These are phyloP conservation scores for Anguilla obscura DNA, from an alignment of 2,797 vertebrate genomes.

Conservation along the genomic window DNA sequence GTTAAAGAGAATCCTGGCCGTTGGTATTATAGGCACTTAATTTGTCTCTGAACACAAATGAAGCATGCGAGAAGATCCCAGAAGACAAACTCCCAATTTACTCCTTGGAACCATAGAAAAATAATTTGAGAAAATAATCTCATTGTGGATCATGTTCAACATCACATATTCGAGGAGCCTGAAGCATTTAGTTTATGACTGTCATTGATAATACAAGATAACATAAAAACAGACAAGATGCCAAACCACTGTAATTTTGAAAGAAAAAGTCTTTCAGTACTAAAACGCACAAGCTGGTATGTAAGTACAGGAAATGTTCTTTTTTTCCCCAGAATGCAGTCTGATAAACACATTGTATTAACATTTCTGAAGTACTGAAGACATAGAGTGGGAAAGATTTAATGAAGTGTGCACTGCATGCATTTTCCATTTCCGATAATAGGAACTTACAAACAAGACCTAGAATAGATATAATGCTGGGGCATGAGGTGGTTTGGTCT, in stretches of 20 bases:
- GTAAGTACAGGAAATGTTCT: conserved; percentile 22
- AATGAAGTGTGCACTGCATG: background rate
- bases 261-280: background rate
- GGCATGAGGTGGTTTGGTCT: conserved; percentile 12
- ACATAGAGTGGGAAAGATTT: background rate
- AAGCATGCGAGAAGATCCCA: background rate
- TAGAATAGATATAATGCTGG: conserved; percentile 18
- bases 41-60: background rate
- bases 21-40: background rate
- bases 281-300: conserved; percentile 25
- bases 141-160: background rate
- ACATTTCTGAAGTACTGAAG: conserved; percentile 20
- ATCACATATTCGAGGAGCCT: background rate
- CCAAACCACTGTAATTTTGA: conserved; percentile 5
- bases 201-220: background rate
- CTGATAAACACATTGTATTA: conserved; percentile 7
- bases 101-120: background rate
- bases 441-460: conserved; percentile 7
- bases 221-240: conserved; percentile 18
- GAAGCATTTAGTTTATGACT: background rate
- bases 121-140: background rate
- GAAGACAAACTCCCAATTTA: background rate
- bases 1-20: background rate
- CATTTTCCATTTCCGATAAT: background rate
- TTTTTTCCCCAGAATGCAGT: conserved; percentile 19